Evolutionary conservation across 2,113 vertebrate genomes (phyloP).

Genomic region (Ibidorhyncha struthersii): DNA sequence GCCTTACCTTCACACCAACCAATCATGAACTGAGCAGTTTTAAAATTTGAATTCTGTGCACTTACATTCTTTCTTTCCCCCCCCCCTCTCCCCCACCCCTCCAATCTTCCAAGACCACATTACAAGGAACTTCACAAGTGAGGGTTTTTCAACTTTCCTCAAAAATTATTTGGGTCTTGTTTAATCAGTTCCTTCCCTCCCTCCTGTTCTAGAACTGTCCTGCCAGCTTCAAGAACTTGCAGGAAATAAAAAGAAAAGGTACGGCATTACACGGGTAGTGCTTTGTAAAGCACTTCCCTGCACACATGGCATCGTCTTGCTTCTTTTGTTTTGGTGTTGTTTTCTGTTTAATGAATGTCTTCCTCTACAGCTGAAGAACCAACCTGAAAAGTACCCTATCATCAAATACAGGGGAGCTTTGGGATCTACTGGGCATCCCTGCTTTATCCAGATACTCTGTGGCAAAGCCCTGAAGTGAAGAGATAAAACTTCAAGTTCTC

Average conservation of each 20-base stretch:
- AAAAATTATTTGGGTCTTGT: background rate
- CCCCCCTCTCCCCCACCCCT: background rate
- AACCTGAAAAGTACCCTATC: background rate
- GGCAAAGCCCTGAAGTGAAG: background rate
- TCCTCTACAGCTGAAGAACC: background rate
- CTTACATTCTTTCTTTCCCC: background rate
- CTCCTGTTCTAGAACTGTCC: background rate
- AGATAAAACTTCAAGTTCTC: background rate
- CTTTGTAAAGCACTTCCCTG: background rate
- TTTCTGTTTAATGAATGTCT: background rate
- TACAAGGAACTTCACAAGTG: no score
- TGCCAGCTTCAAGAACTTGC: background rate
- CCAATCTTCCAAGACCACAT: background rate
- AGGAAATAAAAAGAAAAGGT: background rate
- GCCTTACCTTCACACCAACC: background rate
- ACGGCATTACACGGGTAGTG: fast-evolving
- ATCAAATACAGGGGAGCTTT: background rate
- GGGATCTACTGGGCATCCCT: background rate
- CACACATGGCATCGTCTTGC: fast-evolving
- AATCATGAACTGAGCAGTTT: background rate
- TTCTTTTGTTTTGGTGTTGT: background rate
- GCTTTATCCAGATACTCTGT: background rate
- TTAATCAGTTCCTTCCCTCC: background rate
- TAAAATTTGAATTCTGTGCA: background rate
- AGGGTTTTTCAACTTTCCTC: no score